Conservation (phyloP, 2,113 vertebrate species). For the Petroica traversi region DNA sequence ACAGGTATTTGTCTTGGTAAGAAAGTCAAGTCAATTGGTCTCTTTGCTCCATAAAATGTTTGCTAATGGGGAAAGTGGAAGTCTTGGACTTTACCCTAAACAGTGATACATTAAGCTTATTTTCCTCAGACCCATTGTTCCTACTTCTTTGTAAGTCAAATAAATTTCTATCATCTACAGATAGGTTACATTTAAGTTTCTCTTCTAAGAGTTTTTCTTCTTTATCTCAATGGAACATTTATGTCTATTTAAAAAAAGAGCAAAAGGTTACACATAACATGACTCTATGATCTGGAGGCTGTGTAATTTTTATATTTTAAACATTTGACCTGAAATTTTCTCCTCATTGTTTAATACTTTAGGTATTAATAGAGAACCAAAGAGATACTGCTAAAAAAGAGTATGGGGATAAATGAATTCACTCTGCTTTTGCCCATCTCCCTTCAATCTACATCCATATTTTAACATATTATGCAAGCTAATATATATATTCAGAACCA, state of each 20-base stretch:
- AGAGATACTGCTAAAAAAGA: not conserved
- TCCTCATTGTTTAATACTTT: not conserved
- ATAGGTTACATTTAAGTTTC: not conserved
- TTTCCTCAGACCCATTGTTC: not conserved
- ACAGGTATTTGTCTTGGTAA: not conserved
- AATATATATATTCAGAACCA: not conserved
- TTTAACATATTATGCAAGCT: not conserved
- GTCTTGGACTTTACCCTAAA: not conserved
- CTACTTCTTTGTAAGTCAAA: not conserved
- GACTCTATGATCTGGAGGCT: not conserved
- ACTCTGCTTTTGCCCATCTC: not conserved
- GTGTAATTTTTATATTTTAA: not conserved
- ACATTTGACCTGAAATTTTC: not conserved
- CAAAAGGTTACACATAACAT: not conserved
- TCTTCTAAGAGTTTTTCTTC: not conserved
- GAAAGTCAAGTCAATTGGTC: not conserved
- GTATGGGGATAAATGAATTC: not conserved
- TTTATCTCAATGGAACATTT: not conserved
- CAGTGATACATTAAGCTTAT: not conserved
- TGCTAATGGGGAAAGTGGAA: not conserved
- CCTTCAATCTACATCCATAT: not conserved
- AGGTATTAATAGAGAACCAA: not conserved
- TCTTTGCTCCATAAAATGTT: not conserved
- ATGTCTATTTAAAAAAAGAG: not conserved
- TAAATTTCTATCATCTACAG: not conserved